A percentile compares a stretch with the other conserved stretches of the same genome.
Conservation (phyloP, 53 echinoderm and acorn worm species). For the Mesocentrotus franciscanus region DNA sequence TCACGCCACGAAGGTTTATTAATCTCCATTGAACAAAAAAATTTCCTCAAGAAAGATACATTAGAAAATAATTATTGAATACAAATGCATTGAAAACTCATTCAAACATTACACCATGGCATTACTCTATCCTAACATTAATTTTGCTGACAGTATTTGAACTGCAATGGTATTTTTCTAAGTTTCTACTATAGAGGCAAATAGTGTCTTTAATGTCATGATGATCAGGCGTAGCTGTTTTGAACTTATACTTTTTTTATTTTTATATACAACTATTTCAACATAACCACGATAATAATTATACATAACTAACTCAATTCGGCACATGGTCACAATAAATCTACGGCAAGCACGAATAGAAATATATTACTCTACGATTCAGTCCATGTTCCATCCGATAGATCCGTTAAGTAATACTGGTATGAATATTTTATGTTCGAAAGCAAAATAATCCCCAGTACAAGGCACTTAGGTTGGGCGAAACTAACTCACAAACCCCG, state of each 20-base stretch:
- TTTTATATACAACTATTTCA: slow-evolving; percentile 3
- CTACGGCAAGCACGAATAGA: slow-evolving; percentile 19
- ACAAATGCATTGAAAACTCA: neutral
- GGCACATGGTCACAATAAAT: neutral
- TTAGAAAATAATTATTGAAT: neutral
- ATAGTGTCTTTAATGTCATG: slow-evolving; percentile 1
- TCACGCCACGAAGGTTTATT: neutral
- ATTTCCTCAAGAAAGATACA: neutral
- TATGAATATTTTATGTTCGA: slow-evolving; percentile 26
- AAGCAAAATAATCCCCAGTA: slow-evolving; percentile 42
- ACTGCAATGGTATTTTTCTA: neutral
- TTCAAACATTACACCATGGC: neutral
- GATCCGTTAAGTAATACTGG: slow-evolving; percentile 11
- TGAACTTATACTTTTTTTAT: neutral
- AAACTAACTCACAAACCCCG: neutral
- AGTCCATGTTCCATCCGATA: neutral
- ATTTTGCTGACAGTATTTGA: neutral
- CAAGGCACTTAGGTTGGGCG: slow-evolving; percentile 48
- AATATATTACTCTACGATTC: neutral
- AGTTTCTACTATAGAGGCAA: neutral
- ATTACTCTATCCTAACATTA: neutral
- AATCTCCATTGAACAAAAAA: neutral
- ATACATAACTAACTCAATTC: neutral
- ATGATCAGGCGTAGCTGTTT: neutral
- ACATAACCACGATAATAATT: neutral